Evolutionary conservation across 2,113 vertebrate species (phyloP).

Genomic region (Baryphthengus martii): DNA sequence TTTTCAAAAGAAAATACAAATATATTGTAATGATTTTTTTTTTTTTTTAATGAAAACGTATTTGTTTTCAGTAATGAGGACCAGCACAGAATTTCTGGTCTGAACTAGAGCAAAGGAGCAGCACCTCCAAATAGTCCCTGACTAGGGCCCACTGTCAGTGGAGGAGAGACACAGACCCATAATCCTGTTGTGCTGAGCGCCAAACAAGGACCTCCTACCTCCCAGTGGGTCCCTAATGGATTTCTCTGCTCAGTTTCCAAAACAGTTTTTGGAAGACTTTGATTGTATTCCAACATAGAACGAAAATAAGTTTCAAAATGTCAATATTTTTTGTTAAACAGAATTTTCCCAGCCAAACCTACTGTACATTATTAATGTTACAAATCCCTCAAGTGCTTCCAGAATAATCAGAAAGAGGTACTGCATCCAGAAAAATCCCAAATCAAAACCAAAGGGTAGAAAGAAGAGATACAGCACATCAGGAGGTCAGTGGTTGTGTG

Average conservation of each 20-base stretch:
- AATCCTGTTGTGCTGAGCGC: background rate
- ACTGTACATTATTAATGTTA: background rate
- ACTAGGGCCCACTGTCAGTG: background rate
- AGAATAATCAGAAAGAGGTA: constrained; percentile 1
- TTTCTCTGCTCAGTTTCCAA: background rate
- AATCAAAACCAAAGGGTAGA: background rate
- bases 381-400: background rate
- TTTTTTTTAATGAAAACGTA: constrained; percentile 8
- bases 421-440: background rate
- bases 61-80: background rate
- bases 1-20: constrained; percentile 27
- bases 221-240: background rate
- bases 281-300: constrained; percentile 28
- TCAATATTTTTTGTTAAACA: constrained; percentile 23
- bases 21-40: background rate
- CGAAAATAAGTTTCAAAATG: constrained; percentile 1
- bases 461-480: background rate
- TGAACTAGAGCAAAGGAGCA: background rate
- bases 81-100: constrained; percentile 18
- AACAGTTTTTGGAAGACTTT: constrained; percentile 18
- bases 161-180: background rate
- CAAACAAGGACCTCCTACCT: background rate
- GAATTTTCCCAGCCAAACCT: constrained; percentile 27
- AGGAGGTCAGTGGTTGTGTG: background rate
- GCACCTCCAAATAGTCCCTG: background rate